Percentiles rank a stretch among this genome's conserved stretches.
Conservation (phyloP, 2,797 vertebrate species). For the Zalophus californianus region DNA sequence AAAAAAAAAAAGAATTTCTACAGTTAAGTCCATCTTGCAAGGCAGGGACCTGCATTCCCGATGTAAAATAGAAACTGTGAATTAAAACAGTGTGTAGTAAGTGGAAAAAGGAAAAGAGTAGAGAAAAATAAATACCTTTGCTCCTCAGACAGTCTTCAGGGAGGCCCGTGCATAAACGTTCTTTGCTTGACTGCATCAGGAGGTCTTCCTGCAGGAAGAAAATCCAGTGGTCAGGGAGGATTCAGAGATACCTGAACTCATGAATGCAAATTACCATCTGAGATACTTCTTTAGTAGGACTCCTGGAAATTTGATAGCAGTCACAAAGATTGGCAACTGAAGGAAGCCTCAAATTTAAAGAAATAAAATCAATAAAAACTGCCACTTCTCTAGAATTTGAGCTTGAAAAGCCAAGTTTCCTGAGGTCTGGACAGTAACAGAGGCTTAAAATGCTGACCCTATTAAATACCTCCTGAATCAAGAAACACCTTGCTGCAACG, state of each 20-base stretch:
- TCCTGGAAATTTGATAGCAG: slow-evolving; percentile 12
- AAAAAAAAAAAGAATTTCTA: background rate
- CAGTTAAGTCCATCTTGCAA: background rate
- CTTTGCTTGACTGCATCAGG: slow-evolving; percentile 56
- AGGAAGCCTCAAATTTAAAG: slow-evolving; percentile 42
- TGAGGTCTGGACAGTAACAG: background rate
- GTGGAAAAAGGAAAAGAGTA: background rate
- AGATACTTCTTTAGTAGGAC: background rate
- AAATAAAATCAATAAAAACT: slow-evolving; percentile 19
- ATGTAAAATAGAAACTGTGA: background rate
- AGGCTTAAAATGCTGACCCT: background rate
- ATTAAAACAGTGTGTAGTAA: background rate
- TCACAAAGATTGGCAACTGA: slow-evolving; percentile 16
- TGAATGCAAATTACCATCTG: background rate
- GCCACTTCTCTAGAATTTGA: slow-evolving; percentile 27
- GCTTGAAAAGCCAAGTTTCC: slow-evolving; percentile 4
- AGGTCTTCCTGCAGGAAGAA: slow-evolving; percentile 82
- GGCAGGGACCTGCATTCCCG: background rate
- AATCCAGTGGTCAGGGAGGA: slow-evolving; percentile 21
- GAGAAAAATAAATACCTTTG: slow-evolving; percentile 80
- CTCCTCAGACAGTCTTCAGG: slow-evolving; percentile 74
- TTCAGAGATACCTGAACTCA: background rate
- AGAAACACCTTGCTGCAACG: background rate
- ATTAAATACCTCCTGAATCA: background rate
- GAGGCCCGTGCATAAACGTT: slow-evolving; percentile 39